Evolutionary conservation across 2,888 invertebrate genomes (phyloP).

Genomic region (Eristalinus aeneus): DNA sequence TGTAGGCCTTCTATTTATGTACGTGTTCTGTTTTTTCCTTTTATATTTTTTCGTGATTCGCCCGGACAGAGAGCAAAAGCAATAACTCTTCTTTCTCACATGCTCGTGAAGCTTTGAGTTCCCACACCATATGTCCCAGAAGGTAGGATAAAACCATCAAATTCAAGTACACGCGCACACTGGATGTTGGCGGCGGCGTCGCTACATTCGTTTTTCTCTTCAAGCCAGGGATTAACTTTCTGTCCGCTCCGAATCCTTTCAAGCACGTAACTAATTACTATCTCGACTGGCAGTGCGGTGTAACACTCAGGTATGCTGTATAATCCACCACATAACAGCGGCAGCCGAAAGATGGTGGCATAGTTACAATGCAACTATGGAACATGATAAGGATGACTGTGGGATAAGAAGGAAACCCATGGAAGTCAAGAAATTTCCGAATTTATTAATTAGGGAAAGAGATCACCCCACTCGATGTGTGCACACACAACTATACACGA

Average conservation of each 20-base stretch:
- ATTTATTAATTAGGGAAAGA: conserved; percentile 25
- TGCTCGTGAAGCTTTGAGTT: background rate
- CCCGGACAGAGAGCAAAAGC: conserved; percentile 12
- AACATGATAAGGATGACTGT: conserved; percentile 14
- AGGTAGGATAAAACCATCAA: conserved; percentile 29
- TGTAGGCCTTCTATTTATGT: background rate
- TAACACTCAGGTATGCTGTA: conserved; percentile 22
- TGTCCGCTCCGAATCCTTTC: conserved; percentile 21
- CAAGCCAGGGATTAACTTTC: conserved; percentile 16
- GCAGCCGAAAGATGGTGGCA: conserved; percentile 15
- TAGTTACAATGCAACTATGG: background rate
- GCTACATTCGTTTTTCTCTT: background rate
- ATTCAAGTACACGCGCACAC: conserved; percentile 24
- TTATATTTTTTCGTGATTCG: background rate
- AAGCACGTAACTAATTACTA: conserved; percentile 53
- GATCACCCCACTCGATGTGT: conserved; percentile 25
- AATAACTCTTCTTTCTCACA: conserved; percentile 27
- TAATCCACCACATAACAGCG: conserved; percentile 30
- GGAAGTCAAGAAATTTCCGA: conserved; percentile 7
- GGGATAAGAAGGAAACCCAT: background rate
- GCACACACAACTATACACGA: background rate
- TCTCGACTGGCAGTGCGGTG: conserved; percentile 17
- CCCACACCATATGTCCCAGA: background rate
- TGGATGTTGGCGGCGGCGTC: background rate
- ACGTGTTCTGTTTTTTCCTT: background rate